Percentiles rank a stretch among this genome's conserved stretches.
Evolutionary conservation across 2,797 vertebrate genomes (phyloP).

Genomic region (Linurgus olivaceus): DNA sequence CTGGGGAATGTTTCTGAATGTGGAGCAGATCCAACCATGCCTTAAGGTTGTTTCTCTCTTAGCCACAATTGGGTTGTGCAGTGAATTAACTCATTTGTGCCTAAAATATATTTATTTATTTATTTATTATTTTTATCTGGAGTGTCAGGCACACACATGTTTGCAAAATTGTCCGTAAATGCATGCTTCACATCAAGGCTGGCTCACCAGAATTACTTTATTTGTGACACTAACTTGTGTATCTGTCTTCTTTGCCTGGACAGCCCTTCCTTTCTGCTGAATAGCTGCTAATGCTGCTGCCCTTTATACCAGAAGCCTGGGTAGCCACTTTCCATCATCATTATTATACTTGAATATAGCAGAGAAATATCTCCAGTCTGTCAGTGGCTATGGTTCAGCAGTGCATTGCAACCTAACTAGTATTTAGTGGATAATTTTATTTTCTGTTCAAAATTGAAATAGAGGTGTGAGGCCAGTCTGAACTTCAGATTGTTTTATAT

Average conservation of each 20-base stretch:
- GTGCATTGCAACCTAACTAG: not conserved
- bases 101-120: no score
- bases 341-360: not conserved
- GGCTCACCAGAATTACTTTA: not conserved
- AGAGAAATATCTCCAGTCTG: not conserved
- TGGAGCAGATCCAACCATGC: not conserved
- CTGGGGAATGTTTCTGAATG: not conserved
- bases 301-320: not conserved
- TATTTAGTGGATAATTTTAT: not conserved
- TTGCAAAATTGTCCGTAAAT: not conserved
- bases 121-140: no score
- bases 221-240: not conserved
- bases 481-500: not conserved
- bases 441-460: not conserved
- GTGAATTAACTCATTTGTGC: not conserved
- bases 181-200: not conserved
- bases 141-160: not conserved
- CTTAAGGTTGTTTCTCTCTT: not conserved
- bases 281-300: not conserved
- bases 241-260: not conserved
- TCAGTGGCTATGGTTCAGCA: not conserved
- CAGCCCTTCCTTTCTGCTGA: not conserved
- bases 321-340: not conserved
- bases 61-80: not conserved
- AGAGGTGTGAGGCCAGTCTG: not conserved